These are phyloP conservation scores for Yponomeuta sedellus DNA, from an alignment of 2,888 invertebrate species.

Conservation along the genomic window DNA sequence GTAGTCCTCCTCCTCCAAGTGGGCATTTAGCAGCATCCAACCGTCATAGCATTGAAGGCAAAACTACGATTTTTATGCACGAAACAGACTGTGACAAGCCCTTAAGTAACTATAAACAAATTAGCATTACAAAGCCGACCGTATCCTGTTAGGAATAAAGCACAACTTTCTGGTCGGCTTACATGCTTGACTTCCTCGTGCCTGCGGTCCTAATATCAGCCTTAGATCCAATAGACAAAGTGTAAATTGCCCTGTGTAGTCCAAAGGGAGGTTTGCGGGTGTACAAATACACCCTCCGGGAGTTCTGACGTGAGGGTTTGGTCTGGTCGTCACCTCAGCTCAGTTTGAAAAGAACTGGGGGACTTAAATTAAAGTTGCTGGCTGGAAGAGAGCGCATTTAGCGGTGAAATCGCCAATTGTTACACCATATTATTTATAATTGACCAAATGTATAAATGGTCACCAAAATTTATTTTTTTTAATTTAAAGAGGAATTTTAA, in stretches of 20 bases:
- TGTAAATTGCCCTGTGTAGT: not conserved
- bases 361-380: too few relatives aligned
- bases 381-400: too few relatives aligned
- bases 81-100: conserved; percentile 9
- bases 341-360: too few relatives aligned
- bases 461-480: too few relatives aligned
- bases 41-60: not conserved
- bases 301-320: not conserved
- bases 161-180: not conserved
- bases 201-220: not conserved
- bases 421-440: too few relatives aligned
- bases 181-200: not conserved
- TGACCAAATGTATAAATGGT: too few relatives aligned
- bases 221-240: not conserved
- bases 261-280: not conserved
- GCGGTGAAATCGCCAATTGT: too few relatives aligned
- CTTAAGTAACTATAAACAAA: conserved; percentile 14
- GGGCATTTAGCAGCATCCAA: conserved; percentile 1
- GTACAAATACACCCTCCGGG: not conserved
- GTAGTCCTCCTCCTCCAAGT: not conserved
- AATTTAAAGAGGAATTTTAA: too few relatives aligned
- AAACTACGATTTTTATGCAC: conserved; percentile 13
- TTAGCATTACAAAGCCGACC: conserved; percentile 12
- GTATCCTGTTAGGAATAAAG: conserved; percentile 2
- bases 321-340: not conserved